phyloP scores from a whole-genome alignment of 2,797 vertebrate genomes.

The Lophotriccus pileatus region DNA sequence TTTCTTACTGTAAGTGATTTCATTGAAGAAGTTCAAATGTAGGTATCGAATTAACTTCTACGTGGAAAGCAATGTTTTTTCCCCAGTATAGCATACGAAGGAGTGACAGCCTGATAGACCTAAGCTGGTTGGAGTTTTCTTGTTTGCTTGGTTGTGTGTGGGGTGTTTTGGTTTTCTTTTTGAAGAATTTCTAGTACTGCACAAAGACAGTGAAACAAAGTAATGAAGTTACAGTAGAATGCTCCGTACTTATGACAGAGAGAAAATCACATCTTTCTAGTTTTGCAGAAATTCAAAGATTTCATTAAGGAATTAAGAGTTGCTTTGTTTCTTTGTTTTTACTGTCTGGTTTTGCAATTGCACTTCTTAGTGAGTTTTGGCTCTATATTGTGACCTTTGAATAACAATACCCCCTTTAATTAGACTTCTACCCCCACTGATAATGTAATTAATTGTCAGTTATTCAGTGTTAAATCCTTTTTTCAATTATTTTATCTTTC shows the following conservation, averaged over 20 bases:
- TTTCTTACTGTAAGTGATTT: not conserved
- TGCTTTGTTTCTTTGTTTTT: not conserved
- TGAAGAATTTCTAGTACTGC: not conserved
- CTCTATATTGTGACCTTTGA: not conserved
- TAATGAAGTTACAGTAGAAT: not conserved
- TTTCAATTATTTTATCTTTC: not conserved
- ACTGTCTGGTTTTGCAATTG: not conserved
- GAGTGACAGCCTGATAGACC: not conserved
- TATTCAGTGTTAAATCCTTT: not conserved
- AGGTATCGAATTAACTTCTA: not conserved
- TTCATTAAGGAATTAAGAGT: constrained; percentile 5
- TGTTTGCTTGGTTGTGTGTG: not conserved
- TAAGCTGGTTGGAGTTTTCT: not conserved
- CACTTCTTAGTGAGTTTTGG: constrained; percentile 22
- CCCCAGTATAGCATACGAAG: not conserved
- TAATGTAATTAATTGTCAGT: not conserved
- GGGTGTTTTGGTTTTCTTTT: rapidly evolving
- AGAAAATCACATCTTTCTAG: not conserved
- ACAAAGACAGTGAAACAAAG: not conserved
- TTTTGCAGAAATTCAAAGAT: not conserved
- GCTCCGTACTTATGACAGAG: not conserved
- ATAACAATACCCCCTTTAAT: constrained; percentile 29
- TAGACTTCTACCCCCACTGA: not conserved
- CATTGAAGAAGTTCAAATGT: not conserved
- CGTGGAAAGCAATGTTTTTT: not conserved